Conservation (phyloP, 2,113 vertebrate species). For the Cephalopholis sonnerati region DNA sequence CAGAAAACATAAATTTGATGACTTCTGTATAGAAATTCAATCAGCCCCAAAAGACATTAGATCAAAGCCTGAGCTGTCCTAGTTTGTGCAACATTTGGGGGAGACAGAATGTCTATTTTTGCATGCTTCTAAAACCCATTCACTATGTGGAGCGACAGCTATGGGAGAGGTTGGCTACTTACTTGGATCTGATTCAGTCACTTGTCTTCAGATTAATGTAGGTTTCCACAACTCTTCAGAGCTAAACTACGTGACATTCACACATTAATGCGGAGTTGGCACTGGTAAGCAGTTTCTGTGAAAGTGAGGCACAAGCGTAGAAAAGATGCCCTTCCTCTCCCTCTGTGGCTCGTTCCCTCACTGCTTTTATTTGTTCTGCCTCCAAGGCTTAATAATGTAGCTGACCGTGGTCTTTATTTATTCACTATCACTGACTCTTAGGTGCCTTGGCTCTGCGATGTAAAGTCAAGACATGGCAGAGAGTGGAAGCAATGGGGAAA, state of each 20-base stretch:
- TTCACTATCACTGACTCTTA: slow-evolving; percentile 59
- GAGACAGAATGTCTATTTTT: slow-evolving; percentile 73
- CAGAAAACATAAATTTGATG: slow-evolving; percentile 1
- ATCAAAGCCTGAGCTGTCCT: slow-evolving; percentile 59
- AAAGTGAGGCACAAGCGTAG: slow-evolving; percentile 40
- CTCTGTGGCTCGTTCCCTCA: background rate
- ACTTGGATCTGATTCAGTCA: slow-evolving; percentile 49
- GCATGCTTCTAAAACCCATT: slow-evolving; percentile 43
- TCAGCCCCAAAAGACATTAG: slow-evolving; percentile 33
- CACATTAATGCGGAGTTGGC: slow-evolving; percentile 31
- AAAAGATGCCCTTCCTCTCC: slow-evolving; percentile 37
- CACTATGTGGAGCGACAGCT: slow-evolving; percentile 65
- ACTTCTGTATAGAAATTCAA: slow-evolving; percentile 21
- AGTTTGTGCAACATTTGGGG: slow-evolving; percentile 70
- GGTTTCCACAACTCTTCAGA: slow-evolving; percentile 38
- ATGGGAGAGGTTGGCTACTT: slow-evolving; percentile 50
- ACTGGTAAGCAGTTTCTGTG: slow-evolving; percentile 41
- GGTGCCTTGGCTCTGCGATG: slow-evolving; percentile 64
- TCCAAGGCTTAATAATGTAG: slow-evolving; percentile 30
- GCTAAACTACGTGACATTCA: slow-evolving; percentile 17
- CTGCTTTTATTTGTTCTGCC: slow-evolving; percentile 38
- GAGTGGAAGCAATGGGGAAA: slow-evolving; percentile 58
- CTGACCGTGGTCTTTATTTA: slow-evolving; percentile 54
- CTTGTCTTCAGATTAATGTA: slow-evolving; percentile 43
- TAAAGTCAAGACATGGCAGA: slow-evolving; percentile 85